Evolutionary conservation across 2,113 vertebrate genomes (phyloP), one percentile per base, ranked within the genome.

Genomic region (Xenopus laevis): DNA sequence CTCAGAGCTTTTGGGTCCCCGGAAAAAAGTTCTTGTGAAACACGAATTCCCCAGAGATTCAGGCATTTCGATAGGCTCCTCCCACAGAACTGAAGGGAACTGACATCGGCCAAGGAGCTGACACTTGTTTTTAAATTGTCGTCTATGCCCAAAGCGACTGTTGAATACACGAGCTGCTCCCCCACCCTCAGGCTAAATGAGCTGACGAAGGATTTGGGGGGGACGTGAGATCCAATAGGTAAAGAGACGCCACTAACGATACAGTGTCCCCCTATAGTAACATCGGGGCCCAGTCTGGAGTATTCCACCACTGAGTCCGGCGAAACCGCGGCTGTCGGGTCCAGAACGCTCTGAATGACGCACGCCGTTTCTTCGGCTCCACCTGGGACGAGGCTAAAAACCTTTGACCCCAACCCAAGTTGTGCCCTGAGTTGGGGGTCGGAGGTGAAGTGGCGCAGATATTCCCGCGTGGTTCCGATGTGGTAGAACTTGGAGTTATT

Each of bases 401-500:
- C 87, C 68, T 86, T 80, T 0, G 91, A 68, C 17, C 87, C 80
- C 11, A 98, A 86, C n/a, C 78, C 84, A 6, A 98, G 90, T 79
- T 98, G 91, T 0, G 66, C 80, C 45, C 83, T 91, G 78, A 98
- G 88, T 6, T 63, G 80, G 55, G 68, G 84, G 4, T 92, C 85
- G 11, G 86, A 79, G 0, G 93, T 85, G 15, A 96, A 89, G 82
- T 98, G 94, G 73, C 89, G 90, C 70, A 97, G 85, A 73, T 94
- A 98, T 72, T 98, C 97, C 2, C 87, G 81, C 0, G 90, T 90
- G 61, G 96, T 97, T 46, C 97, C 96, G 0, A 97, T 83, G 84
- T 98, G 97, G 79, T 95, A 97, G 84, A 98, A 98, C 75, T 85
- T 94, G 15, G 97, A 98, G 78, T 95, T 93, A 78, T 95, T 93